Evolutionary conservation across 2,113 vertebrate species (phyloP).

Genomic region (Brachyhypopomus occidentalis): DNA sequence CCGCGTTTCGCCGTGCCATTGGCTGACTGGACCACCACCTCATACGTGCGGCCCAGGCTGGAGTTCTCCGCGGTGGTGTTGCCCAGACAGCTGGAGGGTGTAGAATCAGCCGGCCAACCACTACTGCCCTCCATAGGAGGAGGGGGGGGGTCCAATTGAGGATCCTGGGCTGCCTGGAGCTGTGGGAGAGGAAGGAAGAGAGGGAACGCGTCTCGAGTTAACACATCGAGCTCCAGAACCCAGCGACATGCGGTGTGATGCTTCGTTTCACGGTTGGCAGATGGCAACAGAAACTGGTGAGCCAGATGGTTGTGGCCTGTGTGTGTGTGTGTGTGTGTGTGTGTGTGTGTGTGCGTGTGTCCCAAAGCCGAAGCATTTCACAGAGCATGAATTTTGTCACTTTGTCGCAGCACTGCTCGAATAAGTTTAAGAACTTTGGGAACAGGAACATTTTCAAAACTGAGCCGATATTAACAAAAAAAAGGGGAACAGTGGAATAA

Average conservation of each 20-base stretch:
- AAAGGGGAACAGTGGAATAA: no score
- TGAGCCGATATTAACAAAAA: not conserved
- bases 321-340: no score
- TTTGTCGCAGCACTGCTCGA: not conserved
- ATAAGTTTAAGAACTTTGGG: not conserved
- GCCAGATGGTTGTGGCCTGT: not conserved
- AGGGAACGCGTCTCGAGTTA: not conserved
- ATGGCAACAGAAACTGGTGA: conserved; percentile 27
- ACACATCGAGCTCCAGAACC: not conserved
- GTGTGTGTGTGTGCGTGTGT: no score
- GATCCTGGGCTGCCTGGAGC: conserved; percentile 4
- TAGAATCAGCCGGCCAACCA: conserved; percentile 59
- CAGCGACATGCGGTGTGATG: not conserved
- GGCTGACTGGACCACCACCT: conserved; percentile 65
- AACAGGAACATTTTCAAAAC: not conserved
- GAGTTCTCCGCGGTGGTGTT: conserved; percentile 49
- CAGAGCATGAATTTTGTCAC: not conserved
- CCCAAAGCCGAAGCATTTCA: not conserved
- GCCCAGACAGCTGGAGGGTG: conserved; percentile 41
- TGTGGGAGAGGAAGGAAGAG: conserved; percentile 5
- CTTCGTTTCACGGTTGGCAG: conserved; percentile 19
- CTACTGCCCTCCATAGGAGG: conserved; percentile 69
- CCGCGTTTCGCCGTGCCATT: conserved; percentile 75
- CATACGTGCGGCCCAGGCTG: conserved; percentile 60
- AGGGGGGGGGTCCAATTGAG: conserved; percentile 1